phyloP scores from a whole-genome alignment of 2,113 vertebrate species.

The Pitta sordida region DNA sequence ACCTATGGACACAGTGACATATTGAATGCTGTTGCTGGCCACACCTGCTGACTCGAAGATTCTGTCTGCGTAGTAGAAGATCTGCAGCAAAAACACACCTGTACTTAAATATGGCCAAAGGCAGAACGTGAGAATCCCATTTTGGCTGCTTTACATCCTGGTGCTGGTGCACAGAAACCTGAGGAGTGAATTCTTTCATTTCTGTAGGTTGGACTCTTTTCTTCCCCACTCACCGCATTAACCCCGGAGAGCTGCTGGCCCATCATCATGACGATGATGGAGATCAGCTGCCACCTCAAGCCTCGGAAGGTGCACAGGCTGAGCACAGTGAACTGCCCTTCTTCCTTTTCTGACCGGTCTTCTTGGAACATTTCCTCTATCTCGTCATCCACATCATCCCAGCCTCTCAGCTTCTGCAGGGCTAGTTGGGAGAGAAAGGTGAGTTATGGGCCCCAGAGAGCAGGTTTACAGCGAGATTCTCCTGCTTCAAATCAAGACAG shows the following conservation, averaged over 20 bases:
- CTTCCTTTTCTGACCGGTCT: slow-evolving; percentile 77
- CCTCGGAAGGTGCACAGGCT: slow-evolving; percentile 77
- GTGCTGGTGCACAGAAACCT: not conserved
- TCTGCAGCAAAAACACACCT: slow-evolving; percentile 66
- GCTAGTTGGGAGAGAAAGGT: slow-evolving; percentile 54
- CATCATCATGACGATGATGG: slow-evolving; percentile 82
- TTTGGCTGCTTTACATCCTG: not conserved
- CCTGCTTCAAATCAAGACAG: not conserved
- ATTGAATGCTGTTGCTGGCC: slow-evolving; percentile 72
- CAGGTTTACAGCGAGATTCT: not conserved
- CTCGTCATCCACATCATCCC: slow-evolving; percentile 77
- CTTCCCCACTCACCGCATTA: slow-evolving; percentile 76
- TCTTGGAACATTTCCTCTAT: slow-evolving; percentile 85
- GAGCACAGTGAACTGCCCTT: slow-evolving; percentile 78
- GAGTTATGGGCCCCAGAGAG: not conserved
- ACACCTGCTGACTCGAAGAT: slow-evolving; percentile 87
- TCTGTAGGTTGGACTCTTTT: not conserved
- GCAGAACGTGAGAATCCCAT: not conserved
- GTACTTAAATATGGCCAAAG: fast-evolving
- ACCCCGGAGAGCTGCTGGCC: slow-evolving; percentile 93
- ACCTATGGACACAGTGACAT: slow-evolving; percentile 86
- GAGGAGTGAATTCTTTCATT: fast-evolving
- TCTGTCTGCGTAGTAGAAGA: slow-evolving; percentile 91
- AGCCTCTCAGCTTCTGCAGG: slow-evolving; percentile 79
- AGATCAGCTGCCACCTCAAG: slow-evolving; percentile 89